Conservation (phyloP, 2,113 vertebrate species). For the Serilophus lunatus region DNA sequence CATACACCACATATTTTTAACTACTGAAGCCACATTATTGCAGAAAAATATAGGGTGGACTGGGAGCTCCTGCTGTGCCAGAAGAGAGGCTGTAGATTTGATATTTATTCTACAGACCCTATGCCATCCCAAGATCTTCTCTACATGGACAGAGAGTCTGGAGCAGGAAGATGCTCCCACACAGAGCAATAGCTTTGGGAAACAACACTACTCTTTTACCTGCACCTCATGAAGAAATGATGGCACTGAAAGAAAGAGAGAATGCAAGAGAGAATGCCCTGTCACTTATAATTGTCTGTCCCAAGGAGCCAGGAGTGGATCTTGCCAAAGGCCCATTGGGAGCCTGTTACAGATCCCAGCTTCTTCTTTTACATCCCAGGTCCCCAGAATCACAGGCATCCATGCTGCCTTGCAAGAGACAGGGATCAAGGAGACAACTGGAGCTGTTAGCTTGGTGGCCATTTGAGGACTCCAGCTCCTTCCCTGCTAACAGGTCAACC, state of each 20-base stretch:
- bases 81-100: neutral
- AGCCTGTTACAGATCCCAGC: neutral
- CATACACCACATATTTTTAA: neutral
- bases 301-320: neutral
- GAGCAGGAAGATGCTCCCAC: neutral
- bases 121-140: neutral
- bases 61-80: neutral
- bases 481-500: neutral
- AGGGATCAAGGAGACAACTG: neutral
- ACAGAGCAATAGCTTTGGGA: neutral
- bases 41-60: neutral
- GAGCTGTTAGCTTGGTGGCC: neutral
- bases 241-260: neutral
- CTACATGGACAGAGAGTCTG: neutral
- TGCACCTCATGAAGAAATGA: neutral
- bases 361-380: neutral
- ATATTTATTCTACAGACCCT: neutral
- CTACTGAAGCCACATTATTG: neutral
- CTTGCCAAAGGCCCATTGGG: accelerated
- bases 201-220: neutral
- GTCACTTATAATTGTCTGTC: neutral
- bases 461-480: neutral
- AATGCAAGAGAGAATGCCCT: neutral
- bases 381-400: neutral
- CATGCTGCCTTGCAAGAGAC: neutral